These are phyloP conservation scores for Aphidius colemani DNA, from an alignment of 2,888 invertebrate species.

Conservation along the genomic window DNA sequence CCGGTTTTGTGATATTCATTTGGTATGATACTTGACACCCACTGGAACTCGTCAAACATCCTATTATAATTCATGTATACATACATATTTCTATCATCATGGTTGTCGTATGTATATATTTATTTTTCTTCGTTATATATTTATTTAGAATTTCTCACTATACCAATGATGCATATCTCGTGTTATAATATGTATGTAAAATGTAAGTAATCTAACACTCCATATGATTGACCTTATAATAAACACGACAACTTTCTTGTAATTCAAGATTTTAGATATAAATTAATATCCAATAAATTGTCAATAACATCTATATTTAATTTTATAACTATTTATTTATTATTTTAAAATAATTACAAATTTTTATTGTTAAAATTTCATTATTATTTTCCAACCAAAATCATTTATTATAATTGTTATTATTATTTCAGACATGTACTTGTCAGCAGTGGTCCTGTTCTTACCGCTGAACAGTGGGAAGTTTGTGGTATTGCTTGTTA, in stretches of 20 bases:
- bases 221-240: neutral
- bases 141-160: constrained; percentile 14
- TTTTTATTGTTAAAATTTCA: neutral
- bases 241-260: constrained; percentile 15
- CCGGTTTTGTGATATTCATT: neutral
- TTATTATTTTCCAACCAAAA: no score
- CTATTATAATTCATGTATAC: neutral
- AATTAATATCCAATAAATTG: constrained; percentile 2
- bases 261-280: constrained; percentile 8
- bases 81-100: no score
- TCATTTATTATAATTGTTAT: neutral
- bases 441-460: constrained; percentile 79
- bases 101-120: constrained; percentile 12
- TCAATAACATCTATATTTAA: constrained; percentile 20
- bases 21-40: constrained; percentile 23
- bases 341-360: neutral
- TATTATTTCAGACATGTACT: constrained; percentile 70
- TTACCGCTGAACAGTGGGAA: constrained; percentile 86
- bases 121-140: constrained; percentile 9
- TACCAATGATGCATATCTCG: neutral
- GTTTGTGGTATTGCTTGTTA: constrained; percentile 81
- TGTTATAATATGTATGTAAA: no score
- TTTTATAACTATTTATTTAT: constrained; percentile 3
- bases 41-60: constrained; percentile 24
- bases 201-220: neutral